Conservation (phyloP, 2,888 invertebrate genomes). For the Diabrotica balteata region DNA sequence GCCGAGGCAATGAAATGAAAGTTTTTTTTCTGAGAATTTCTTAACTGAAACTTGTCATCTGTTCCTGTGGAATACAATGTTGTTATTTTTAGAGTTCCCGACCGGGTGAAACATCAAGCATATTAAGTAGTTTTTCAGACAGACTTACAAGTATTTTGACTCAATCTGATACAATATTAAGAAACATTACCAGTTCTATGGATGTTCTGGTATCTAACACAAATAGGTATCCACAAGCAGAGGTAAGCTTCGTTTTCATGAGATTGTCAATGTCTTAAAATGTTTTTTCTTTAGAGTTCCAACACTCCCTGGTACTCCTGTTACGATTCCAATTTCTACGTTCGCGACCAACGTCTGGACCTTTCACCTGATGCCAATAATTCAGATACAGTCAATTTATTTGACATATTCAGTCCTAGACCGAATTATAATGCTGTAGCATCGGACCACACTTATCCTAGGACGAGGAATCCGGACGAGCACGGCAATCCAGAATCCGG, state of each 20-base stretch:
- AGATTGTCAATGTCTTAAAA: too few species aligned
- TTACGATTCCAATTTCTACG: slow-evolving; percentile 51
- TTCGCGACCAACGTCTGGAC: slow-evolving; percentile 45
- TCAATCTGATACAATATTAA: slow-evolving; percentile 56
- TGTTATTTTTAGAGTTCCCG: slow-evolving; percentile 45
- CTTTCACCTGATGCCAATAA: slow-evolving; percentile 29
- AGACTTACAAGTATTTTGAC: slow-evolving; percentile 57
- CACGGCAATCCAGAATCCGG: slow-evolving; percentile 5
- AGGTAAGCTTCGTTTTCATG: slow-evolving; percentile 14
- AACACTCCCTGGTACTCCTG: slow-evolving; percentile 40
- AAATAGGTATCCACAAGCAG: slow-evolving; percentile 9
- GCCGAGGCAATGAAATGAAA: too few species aligned
- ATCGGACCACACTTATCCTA: slow-evolving; percentile 57
- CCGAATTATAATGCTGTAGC: slow-evolving; percentile 41
- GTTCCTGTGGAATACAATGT: neutral
- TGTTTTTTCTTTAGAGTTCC: slow-evolving; percentile 5
- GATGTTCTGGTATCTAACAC: slow-evolving; percentile 45
- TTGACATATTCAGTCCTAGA: slow-evolving; percentile 16
- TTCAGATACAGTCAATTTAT: slow-evolving; percentile 22
- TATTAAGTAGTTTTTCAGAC: slow-evolving; percentile 57
- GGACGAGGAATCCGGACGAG: slow-evolving; percentile 42
- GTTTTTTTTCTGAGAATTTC: too few species aligned
- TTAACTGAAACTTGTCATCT: too few species aligned
- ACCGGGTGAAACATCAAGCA: slow-evolving; percentile 54
- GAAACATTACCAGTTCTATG: slow-evolving; percentile 55